Evolutionary conservation across 2,888 invertebrate genomes (phyloP), one percentile per base, ranked within the genome.

Genomic region (Mimachlamys varia): DNA sequence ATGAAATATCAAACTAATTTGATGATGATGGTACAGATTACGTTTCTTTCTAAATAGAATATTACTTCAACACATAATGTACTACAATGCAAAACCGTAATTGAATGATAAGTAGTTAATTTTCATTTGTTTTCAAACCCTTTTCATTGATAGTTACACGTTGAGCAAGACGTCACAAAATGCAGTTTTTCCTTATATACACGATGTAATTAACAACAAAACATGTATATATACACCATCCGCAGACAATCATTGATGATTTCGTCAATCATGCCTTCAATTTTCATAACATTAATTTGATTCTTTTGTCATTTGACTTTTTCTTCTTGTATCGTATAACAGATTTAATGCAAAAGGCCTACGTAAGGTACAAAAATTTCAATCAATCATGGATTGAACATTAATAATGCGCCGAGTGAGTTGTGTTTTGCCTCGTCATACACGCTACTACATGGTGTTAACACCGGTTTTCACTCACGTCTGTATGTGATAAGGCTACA

Each of bases 401-500:
- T 33, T 33, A 10, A 12, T 76, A 33, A 76, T 76, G 76, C 33
- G 76, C 27, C 33, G 33, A 27, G 0, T 0, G 27, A 33, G 17
- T 27, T 10, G 27, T 33, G 76, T 22, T 76, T 33, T 76, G 76
- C 76, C 76, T 76, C 76, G 33, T 33, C 76, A 33, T 33, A 76
- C 17, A 33, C n/a, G 33, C 33, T 76, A 76, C 33, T 76, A 76
- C 76, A 33, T 76, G 27, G 12, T 76, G 76, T 76, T 76, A 76
- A 76, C 76, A 76, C 22, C 19, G 76, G 76, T 76, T 76, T 76
- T 76, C 76, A 76, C 76, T 76, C 76, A 76, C 58, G 76, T 5
- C 76, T 76, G 33, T 33, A 33, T 22, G 27, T 1, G 27, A 76
- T 17, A 58, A 7, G n/a, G 22, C 58, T 33, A 10, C 33, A 76